Evolutionary conservation across 2,888 invertebrate genomes (phyloP).

Genomic region (Macrosiphum euphorbiae): DNA sequence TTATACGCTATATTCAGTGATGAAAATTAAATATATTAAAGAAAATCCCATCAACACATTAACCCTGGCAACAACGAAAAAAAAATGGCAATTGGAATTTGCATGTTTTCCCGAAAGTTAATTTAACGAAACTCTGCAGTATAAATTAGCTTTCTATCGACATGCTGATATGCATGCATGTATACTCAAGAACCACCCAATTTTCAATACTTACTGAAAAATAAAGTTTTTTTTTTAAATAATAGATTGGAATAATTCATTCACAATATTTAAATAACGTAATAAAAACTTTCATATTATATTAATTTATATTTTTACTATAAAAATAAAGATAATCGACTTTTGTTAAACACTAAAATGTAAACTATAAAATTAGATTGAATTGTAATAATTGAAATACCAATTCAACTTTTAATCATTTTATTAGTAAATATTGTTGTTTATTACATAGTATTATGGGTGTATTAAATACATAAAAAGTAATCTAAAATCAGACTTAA

Average conservation of each 20-base stretch:
- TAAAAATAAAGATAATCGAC: neutral
- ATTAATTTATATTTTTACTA: neutral
- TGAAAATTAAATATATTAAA: slow-evolving; percentile 21
- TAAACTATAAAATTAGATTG: neutral
- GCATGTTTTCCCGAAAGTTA: slow-evolving; percentile 23
- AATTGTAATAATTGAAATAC: neutral
- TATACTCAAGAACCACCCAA: neutral
- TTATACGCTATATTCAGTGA: neutral
- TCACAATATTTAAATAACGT: neutral
- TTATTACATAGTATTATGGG: neutral
- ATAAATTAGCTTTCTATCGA: slow-evolving; percentile 19
- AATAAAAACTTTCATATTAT: neutral
- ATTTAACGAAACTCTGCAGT: slow-evolving; percentile 2
- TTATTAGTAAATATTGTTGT: neutral
- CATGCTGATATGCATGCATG: neutral
- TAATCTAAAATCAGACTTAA: neutral
- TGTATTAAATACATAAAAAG: neutral
- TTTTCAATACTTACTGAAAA: neutral
- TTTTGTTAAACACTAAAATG: neutral
- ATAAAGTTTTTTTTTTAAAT: neutral
- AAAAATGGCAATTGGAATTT: slow-evolving; percentile 11
- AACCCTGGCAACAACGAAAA: neutral
- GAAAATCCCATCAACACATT: neutral
- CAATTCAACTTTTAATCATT: neutral
- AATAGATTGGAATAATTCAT: neutral